Evolutionary conservation across 2,113 vertebrate species (phyloP).

Genomic region (Canis aureus): DNA sequence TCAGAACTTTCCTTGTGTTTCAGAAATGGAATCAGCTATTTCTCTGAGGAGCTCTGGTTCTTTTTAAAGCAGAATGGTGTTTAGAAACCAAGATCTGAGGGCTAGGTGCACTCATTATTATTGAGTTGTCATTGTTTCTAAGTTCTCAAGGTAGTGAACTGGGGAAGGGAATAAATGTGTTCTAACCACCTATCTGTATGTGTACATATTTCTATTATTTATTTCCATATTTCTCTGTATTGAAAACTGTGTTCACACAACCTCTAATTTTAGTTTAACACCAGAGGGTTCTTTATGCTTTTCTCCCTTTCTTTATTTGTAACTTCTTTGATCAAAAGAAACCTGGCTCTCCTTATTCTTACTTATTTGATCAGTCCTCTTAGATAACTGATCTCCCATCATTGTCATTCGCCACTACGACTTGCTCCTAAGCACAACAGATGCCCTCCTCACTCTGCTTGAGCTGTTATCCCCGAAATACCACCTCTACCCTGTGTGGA

Average conservation of each 20-base stretch:
- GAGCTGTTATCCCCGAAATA: background rate
- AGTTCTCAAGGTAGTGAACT: background rate
- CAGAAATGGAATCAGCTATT: background rate
- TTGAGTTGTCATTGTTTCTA: slow-evolving; percentile 8
- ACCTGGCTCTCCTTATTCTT: background rate
- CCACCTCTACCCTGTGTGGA: background rate
- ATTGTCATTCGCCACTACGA: background rate
- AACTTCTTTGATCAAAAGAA: background rate
- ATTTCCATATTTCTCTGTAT: background rate
- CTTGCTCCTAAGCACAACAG: background rate
- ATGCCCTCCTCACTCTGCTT: background rate
- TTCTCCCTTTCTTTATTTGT: background rate
- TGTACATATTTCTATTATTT: background rate
- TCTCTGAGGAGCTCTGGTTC: background rate
- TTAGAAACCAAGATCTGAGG: background rate
- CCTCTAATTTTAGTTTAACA: background rate
- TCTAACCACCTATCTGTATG: background rate
- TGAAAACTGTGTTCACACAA: background rate
- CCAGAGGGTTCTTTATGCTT: background rate
- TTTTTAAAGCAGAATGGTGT: background rate
- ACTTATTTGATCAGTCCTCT: background rate
- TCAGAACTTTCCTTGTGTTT: background rate
- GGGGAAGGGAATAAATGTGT: background rate
- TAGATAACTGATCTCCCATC: background rate
- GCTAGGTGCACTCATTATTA: background rate